Evolutionary conservation across 2,113 vertebrate genomes (phyloP).

Genomic region (Hydrochoerus hydrochaeris): DNA sequence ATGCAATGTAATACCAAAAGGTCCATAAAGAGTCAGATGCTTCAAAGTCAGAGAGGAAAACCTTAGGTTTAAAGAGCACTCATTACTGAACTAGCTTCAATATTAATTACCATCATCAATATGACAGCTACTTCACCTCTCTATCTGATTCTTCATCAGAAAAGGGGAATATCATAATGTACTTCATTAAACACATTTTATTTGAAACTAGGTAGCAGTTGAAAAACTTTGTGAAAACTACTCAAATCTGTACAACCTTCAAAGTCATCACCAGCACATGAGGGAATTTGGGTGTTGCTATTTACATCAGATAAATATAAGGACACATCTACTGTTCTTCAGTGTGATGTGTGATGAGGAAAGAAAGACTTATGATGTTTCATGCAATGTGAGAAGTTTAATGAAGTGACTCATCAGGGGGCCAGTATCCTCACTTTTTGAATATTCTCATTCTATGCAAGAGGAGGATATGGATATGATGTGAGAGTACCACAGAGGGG

Average conservation of each 20-base stretch:
- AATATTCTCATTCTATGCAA: too few species aligned
- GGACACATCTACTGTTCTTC: not conserved
- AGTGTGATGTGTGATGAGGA: accelerated
- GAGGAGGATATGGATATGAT: too few species aligned
- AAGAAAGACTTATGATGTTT: too few species aligned
- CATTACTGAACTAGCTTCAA: not conserved
- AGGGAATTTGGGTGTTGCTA: too few species aligned
- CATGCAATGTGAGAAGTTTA: too few species aligned
- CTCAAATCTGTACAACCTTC: not conserved
- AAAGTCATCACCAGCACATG: not conserved
- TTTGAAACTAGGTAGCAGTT: not conserved
- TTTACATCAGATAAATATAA: not conserved
- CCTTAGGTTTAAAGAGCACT: not conserved
- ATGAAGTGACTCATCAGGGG: too few species aligned
- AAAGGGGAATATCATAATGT: not conserved
- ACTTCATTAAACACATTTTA: not conserved
- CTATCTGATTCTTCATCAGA: not conserved
- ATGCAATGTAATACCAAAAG: not conserved
- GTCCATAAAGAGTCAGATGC: not conserved
- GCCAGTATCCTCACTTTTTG: too few species aligned
- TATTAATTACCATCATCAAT: not conserved
- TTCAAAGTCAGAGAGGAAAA: not conserved
- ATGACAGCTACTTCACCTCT: not conserved
- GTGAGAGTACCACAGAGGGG: too few species aligned
- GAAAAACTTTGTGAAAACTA: not conserved